These are phyloP conservation scores for Beroe forskalii DNA, from an alignment of 37 sponge, comb jelly and placozoan genomes.

Conservation along the genomic window DNA sequence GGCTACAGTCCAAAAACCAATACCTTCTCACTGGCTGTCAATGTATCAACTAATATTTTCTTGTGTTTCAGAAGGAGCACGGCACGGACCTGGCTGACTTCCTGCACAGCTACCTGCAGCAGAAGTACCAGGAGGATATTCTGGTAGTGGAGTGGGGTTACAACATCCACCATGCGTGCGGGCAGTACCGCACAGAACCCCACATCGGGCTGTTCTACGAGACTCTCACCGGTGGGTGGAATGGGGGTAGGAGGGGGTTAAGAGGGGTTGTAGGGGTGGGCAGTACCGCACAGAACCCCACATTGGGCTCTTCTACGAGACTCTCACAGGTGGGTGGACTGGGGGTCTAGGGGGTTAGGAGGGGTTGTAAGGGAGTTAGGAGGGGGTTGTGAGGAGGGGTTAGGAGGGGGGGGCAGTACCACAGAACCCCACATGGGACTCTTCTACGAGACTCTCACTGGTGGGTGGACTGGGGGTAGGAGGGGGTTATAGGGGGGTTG, in stretches of 20 bases:
- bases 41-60: too few relatives aligned
- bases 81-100: slow-evolving; percentile 60
- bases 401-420: slow-evolving; percentile 13
- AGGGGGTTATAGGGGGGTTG: slow-evolving; percentile 83
- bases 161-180: slow-evolving; percentile 69
- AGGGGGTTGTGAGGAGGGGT: too few relatives aligned
- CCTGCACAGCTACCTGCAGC: slow-evolving; percentile 65
- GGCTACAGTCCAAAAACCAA: too few relatives aligned
- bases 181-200: slow-evolving; percentile 29
- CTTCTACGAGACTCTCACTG: slow-evolving; percentile 30
- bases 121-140: slow-evolving; percentile 67
- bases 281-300: neutral
- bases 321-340: too few relatives aligned
- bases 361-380: too few relatives aligned
- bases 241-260: neutral
- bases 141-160: slow-evolving; percentile 85
- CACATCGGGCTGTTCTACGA: slow-evolving; percentile 52
- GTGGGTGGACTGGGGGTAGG: slow-evolving; percentile 75
- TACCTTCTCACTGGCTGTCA: too few relatives aligned
- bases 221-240: slow-evolving; percentile 13
- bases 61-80: slow-evolving; percentile 59
- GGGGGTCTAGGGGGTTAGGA: too few relatives aligned
- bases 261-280: neutral
- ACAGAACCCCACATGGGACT: slow-evolving; percentile 4
- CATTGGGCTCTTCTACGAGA: too few relatives aligned